Base-by-base conservation (phyloP, 2,113 vertebrate genomes). In the Patagioenas fasciata region DNA sequence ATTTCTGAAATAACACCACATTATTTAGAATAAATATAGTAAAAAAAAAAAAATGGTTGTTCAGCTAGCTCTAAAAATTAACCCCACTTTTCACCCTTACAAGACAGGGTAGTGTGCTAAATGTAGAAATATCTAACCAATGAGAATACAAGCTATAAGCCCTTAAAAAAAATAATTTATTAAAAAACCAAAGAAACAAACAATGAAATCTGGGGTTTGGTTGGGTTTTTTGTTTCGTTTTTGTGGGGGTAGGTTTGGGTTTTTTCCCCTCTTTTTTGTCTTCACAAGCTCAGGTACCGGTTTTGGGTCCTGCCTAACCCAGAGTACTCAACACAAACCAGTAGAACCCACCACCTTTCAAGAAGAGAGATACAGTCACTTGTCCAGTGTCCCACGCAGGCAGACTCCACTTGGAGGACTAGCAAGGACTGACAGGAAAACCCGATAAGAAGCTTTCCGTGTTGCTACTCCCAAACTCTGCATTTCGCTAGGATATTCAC, bases 21-120 rank as follows among this genome's bases (percentile, higher is more conserved):
- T 53, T 48, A 77, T 80, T 92, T 65, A 80, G 40, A 85, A 47
- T 56, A 91, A 78, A 66, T 82, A 71, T 62, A 54, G 61, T 66
- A 88, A 88, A 88, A 53, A 34, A 82, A 34, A 82, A 61, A 7
- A 74, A 81, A 71, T 18, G 79, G 40, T 51, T 61, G 26, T 21
- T 50, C 36, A 10, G 17, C 28, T 74, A 70, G 51, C 20, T 57
- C 62, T 86, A 58, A 72, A 79, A 66, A 48, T 60, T 56, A 89
- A 56, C 34, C 26, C 5, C 5, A 14, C 32, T 84, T 77, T 80
- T 69, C 54, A 65, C 34, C 14, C 21, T 77, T 48, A 91, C 5
- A 54, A 2, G 2, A 77, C 48, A 81, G 34, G 20, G 24, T 88
- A 67, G 77, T 23, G 20, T 40, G 19, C 29, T 44, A 44, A 44